Evolutionary conservation across 2,797 vertebrate species (phyloP), one percentile per base, ranked within the genome.

Genomic region (Carduelis carduelis): DNA sequence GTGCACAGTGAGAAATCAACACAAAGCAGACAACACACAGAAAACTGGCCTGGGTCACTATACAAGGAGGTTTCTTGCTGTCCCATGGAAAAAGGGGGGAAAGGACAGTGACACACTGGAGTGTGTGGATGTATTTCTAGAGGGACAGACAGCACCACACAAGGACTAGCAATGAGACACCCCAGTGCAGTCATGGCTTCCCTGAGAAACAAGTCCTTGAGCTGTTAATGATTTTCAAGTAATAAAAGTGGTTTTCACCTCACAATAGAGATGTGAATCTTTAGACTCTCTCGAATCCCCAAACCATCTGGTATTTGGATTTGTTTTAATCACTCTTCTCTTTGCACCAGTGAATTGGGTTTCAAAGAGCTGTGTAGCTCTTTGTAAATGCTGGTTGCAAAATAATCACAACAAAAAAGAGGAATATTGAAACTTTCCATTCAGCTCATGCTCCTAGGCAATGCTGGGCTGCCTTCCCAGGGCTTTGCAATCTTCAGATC

Each of bases 331-430:
- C 52, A 70, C 34, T 82, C 74, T 76, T 81, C 77, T 87, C 77
- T 88, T 95, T 84, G 77, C 83, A 90, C 78, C 64, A 77, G 60
- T 80, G 90, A 96, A 84, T 34, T 72, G 55, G 79, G 82, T 81
- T 94, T 79, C 91, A 95, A 84, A 91, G 82, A 83, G 55, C 44
- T 53, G 35, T 49, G 47, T 69, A 68, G 59, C 65, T 72, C 77
- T 96, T 88, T 91, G 91, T 60, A 93, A 90, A 43, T 21, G 50
- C 43, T 55, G 39, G 57, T 61, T 87, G 65, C 59, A 91, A 91
- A 95, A 93, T 91, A 84, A 83, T 79, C 56, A 77, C 77, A 84
- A 80, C 59, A 79, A 82, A 81, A 81, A 88, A 76, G 37, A 35
- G 12, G 55, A 79, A 66, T 87, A 91, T 28, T 70, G 83, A 90